Percentiles rank a stretch among this genome's conserved stretches.
These are phyloP conservation scores for Piscicola geometra DNA, from an alignment of 2,888 invertebrate genomes.

Conservation along the genomic window DNA sequence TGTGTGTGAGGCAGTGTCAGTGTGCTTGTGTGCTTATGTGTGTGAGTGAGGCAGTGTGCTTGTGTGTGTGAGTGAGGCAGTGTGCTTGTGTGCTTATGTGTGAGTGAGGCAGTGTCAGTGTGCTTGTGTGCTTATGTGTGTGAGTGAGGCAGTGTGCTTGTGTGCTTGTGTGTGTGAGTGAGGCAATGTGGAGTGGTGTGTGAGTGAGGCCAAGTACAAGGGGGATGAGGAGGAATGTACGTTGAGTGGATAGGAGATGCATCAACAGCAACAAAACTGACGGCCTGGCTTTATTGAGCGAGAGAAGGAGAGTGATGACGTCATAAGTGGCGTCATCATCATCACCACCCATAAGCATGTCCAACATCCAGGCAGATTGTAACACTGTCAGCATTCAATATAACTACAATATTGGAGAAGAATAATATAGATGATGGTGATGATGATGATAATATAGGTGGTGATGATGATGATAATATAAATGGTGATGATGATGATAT, in stretches of 20 bases:
- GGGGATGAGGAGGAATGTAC: neutral
- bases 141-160: too few species aligned
- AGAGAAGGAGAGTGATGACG: conserved; percentile 43
- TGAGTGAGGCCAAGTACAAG: conserved; percentile 47
- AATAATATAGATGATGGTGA: neutral
- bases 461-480: neutral
- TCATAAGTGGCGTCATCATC: conserved; percentile 45
- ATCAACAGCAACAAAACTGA: conserved; percentile 27
- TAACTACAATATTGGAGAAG: neutral
- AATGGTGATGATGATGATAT: neutral
- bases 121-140: too few species aligned
- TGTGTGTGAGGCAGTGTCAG: too few species aligned
- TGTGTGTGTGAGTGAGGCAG: too few species aligned
- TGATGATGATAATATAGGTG: neutral
- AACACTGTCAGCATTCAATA: conserved; percentile 46
- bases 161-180: too few species aligned
- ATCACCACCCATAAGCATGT: conserved; percentile 54
- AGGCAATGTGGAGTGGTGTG: conserved; percentile 46
- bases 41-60: too few species aligned
- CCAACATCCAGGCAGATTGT: conserved; percentile 52
- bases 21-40: too few species aligned
- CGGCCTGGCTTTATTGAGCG: conserved; percentile 39
- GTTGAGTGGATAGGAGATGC: neutral
- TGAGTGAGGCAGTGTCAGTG: too few species aligned
- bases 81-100: too few species aligned